phyloP scores from a whole-genome alignment of 2,888 invertebrate species.

The Prosapia bicincta region DNA sequence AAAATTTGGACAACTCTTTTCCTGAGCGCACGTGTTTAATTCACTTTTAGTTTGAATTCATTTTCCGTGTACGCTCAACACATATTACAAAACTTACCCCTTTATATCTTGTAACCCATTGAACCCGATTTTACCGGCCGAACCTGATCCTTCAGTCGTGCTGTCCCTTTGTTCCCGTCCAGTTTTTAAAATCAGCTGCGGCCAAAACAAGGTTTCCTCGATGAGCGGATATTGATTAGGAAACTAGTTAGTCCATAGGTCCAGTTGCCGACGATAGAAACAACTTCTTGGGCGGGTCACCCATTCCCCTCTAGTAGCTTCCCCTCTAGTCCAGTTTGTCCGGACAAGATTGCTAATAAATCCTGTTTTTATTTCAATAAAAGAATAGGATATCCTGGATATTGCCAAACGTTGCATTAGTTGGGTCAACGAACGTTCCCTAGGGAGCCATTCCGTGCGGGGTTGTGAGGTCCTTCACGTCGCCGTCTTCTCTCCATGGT shows the following conservation, averaged over 20 bases:
- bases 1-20: too few relatives aligned
- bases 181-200: conserved; percentile 31
- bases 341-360: neutral
- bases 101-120: neutral
- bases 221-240: neutral
- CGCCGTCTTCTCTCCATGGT: neutral
- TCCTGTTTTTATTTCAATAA: neutral
- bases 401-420: neutral
- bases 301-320: neutral
- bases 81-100: neutral
- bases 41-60: too few relatives aligned
- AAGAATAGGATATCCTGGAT: neutral
- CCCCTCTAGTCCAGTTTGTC: neutral
- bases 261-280: neutral
- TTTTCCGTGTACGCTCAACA: too few relatives aligned
- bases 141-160: neutral
- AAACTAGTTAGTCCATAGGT: neutral
- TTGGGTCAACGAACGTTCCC: neutral
- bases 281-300: neutral
- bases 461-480: neutral
- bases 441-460: neutral
- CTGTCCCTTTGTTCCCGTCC: conserved; percentile 22
- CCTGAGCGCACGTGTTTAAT: too few relatives aligned
- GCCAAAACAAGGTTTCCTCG: conserved; percentile 15
- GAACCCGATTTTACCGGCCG: neutral